These are phyloP conservation scores for Myopa tessellatipennis DNA, from an alignment of 2,888 invertebrate species.

Conservation along the genomic window DNA sequence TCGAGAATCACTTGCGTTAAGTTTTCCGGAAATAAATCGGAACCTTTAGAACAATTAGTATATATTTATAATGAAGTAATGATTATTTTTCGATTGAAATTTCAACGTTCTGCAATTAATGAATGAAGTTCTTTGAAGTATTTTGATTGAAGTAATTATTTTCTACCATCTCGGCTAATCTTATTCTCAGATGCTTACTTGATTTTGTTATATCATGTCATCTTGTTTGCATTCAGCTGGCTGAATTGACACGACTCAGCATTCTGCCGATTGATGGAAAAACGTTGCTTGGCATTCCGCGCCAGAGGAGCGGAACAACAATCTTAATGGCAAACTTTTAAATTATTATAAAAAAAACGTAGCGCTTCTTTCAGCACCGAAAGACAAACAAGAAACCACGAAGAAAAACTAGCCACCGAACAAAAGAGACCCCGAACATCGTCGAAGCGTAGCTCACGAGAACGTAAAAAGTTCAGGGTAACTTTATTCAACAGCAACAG, in stretches of 20 bases:
- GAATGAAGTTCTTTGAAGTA: no score
- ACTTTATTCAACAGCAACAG: background rate
- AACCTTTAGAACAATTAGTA: background rate
- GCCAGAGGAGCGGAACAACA: background rate
- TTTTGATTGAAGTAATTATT: no score
- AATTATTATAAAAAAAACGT: background rate
- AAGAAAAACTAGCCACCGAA: background rate
- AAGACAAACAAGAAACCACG: background rate
- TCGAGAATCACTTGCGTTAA: background rate
- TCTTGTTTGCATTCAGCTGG: no score
- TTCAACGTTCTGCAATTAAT: no score
- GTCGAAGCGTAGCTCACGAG: constrained; percentile 2
- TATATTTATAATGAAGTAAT: background rate
- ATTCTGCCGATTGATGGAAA: background rate
- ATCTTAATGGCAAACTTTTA: background rate
- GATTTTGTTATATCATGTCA: no score
- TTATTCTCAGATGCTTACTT: no score
- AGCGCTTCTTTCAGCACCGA: background rate
- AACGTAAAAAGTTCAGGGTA: constrained; percentile 6
- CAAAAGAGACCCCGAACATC: background rate
- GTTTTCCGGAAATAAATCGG: background rate
- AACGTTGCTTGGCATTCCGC: background rate
- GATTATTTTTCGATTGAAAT: no score
- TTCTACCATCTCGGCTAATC: no score
- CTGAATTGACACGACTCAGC: no score